A percentile compares a stretch with the other conserved stretches of the same genome.
phyloP scores from a whole-genome alignment of 1,140 invertebrate species.

The Drosophila busckii region DNA sequence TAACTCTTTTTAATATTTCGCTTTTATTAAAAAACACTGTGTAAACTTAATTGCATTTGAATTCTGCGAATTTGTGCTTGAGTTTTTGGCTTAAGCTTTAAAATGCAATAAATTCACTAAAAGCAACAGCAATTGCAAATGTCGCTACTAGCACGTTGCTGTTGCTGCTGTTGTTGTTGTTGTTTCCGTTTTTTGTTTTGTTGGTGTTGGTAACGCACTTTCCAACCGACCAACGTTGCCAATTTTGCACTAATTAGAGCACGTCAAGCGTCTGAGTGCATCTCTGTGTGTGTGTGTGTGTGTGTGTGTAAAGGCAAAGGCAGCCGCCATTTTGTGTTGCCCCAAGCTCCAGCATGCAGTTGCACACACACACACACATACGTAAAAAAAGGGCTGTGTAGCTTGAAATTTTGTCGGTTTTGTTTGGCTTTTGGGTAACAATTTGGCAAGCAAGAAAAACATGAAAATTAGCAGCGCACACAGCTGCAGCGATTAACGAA shows the following conservation, averaged over 20 bases:
- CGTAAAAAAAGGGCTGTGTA: constrained; percentile 7
- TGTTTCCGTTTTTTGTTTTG: too few relatives aligned
- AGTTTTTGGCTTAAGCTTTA: too few relatives aligned
- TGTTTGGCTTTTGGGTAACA: constrained; percentile 27
- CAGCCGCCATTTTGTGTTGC: constrained; percentile 61
- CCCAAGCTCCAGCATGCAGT: constrained; percentile 17
- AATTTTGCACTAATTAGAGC: constrained; percentile 74
- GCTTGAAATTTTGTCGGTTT: constrained; percentile 19
- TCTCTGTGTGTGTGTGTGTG: too few relatives aligned
- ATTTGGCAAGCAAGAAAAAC: constrained; percentile 25
- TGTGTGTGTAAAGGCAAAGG: constrained; percentile 28
- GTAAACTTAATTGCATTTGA: too few relatives aligned
- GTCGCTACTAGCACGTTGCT: neutral
- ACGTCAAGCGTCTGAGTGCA: constrained; percentile 8
- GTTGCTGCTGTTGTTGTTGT: neutral
- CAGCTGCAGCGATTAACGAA: constrained; percentile 72
- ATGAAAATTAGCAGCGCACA: constrained; percentile 43
- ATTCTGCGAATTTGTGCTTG: too few relatives aligned
- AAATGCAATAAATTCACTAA: too few relatives aligned
- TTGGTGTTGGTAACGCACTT: constrained; percentile 52
- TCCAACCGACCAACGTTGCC: constrained; percentile 69
- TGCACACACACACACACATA: constrained; percentile 8
- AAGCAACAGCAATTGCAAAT: constrained; percentile 29
- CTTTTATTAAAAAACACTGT: too few relatives aligned
- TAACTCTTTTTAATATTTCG: too few relatives aligned